phyloP scores from a whole-genome alignment of 2,888 invertebrate genomes.

The Drosophila affinis region DNA sequence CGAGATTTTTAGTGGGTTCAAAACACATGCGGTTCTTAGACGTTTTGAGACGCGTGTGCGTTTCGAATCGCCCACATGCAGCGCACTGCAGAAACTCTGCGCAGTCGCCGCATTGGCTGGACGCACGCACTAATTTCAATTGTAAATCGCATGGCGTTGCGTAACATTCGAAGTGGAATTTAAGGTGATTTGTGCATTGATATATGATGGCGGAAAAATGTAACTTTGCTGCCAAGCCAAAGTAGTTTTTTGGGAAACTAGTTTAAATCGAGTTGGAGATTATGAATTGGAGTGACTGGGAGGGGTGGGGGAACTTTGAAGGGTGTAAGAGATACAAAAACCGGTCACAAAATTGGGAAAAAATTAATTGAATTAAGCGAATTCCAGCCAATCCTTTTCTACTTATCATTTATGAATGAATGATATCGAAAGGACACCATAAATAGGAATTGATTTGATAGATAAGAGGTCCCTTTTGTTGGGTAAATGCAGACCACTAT shows the following conservation, averaged over 20 bases:
- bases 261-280: not conserved
- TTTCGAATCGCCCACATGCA: slow-evolving; percentile 12
- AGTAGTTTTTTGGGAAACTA: not conserved
- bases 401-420: not conserved
- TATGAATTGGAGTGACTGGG: not conserved
- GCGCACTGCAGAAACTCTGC: slow-evolving; percentile 23
- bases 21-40: too few species aligned
- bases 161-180: slow-evolving; percentile 45
- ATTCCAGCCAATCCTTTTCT: not conserved
- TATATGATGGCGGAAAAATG: slow-evolving; percentile 34
- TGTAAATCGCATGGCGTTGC: slow-evolving; percentile 44
- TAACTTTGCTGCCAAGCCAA: not conserved
- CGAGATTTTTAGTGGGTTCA: not conserved
- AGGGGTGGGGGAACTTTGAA: not conserved
- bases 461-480: too few species aligned
- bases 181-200: slow-evolving; percentile 18
- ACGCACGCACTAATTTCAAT: slow-evolving; percentile 52
- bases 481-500: too few species aligned
- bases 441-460: too few species aligned
- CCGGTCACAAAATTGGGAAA: not conserved
- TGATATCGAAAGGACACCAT: too few species aligned
- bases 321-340: not conserved
- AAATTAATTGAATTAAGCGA: not conserved
- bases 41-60: slow-evolving; percentile 4
- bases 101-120: slow-evolving; percentile 41